Evolutionary conservation across 2,888 invertebrate species (phyloP), one percentile per base, ranked within the genome.

Genomic region (Leucophenga montana): DNA sequence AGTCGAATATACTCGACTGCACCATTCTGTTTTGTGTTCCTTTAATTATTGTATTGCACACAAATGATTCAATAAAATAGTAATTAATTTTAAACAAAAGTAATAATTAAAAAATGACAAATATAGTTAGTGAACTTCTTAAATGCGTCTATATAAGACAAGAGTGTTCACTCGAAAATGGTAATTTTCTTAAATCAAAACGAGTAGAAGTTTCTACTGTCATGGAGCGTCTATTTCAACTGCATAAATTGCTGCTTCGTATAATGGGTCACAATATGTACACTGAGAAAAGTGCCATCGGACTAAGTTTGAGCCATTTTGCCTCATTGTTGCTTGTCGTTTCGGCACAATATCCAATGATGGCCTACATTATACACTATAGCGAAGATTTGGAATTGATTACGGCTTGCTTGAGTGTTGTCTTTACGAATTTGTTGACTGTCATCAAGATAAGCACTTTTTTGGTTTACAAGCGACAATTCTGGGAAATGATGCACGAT

Each of bases 331-430:
- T 86, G 31, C 57, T 85, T 14, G 83, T 86, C 1, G 44, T 78
- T n/a, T 86, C 86, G 31, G 86, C 85, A 27, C 84, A 86, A 74
- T 85, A 82, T 78, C 87, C 87, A n/a, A 72, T 88, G 74, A 70
- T 84, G 27, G 73, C 78, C 31, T 85, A 84, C 71, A 72, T 77
- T n/a, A 71, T 85, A 56, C 77, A 84, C 72, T 78, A 87, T 68
- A 78, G 77, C 33, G 77, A 85, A 56, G 76, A 88, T 66, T 73
- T 88, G 77, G 78, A 82, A 71, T 71, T 86, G 72, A 80, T 83
- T 16, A 87, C 88, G 2, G 87, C 86, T 44, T 72, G 84, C 22
- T 72, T 88, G 46, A 88, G 88, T 54, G 80, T 87, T 27, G 74
- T 72, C 54, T 84, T 86, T 50, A 87, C 85, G 67, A 87, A 87